A percentile compares a stretch with the other conserved stretches of the same genome.
phyloP scores from a whole-genome alignment of 1,140 invertebrate genomes.

The Drosophila saltans region DNA sequence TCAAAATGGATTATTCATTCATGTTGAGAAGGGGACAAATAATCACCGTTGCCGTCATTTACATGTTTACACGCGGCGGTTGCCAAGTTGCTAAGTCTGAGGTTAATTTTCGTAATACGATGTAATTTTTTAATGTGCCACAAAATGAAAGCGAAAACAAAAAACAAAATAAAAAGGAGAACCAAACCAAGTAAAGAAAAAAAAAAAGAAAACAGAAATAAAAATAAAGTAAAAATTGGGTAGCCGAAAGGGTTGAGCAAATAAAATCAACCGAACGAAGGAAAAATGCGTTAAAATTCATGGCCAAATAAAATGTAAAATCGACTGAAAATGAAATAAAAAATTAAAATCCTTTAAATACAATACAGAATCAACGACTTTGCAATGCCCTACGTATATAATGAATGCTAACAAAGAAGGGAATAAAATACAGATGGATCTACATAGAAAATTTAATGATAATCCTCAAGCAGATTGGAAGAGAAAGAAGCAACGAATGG shows the following conservation, averaged over 20 bases:
- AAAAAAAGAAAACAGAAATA: background rate
- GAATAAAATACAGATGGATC: no score
- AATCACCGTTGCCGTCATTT: constrained; percentile 49
- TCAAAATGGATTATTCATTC: constrained; percentile 25
- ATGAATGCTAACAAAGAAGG: no score
- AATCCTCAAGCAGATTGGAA: no score
- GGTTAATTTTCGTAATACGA: constrained; percentile 63
- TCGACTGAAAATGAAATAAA: constrained; percentile 28
- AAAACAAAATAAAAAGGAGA: constrained; percentile 17
- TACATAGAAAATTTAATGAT: no score
- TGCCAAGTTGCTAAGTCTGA: constrained; percentile 52
- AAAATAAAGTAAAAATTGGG: background rate
- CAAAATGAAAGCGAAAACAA: constrained; percentile 34
- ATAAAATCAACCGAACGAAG: constrained; percentile 49
- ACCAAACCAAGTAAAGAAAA: constrained; percentile 2
- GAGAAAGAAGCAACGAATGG: no score
- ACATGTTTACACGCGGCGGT: constrained; percentile 22
- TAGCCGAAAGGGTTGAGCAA: constrained; percentile 42
- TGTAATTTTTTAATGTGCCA: constrained; percentile 65
- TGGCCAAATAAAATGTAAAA: constrained; percentile 44
- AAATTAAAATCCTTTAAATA: background rate
- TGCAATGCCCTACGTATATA: background rate
- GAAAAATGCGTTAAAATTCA: constrained; percentile 59
- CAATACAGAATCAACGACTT: background rate
- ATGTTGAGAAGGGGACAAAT: constrained; percentile 8